phyloP scores from a whole-genome alignment of 2,888 invertebrate species.

The Heterodera filipjevi region DNA sequence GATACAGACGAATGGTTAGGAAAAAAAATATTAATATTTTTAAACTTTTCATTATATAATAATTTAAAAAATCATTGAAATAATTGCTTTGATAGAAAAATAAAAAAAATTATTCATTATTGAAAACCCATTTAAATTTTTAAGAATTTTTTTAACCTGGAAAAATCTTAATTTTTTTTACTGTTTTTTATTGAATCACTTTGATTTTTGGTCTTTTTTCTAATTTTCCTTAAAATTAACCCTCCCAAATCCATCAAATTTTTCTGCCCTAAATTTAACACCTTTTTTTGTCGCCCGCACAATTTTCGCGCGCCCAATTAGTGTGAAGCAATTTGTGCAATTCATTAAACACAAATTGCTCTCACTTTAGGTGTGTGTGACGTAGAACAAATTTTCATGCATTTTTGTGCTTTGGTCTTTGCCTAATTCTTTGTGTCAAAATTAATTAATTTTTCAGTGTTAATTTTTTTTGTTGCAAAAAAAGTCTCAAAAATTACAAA shows the following conservation, averaged over 20 bases:
- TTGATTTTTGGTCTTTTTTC: too few species aligned
- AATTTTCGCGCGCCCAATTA: neutral
- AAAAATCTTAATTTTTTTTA: too few species aligned
- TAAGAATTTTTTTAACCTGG: constrained; percentile 23
- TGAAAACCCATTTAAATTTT: neutral
- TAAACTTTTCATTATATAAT: constrained; percentile 4
- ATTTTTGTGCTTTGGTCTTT: constrained; percentile 1
- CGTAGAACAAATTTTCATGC: neutral
- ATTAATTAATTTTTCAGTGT: neutral
- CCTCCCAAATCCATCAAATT: neutral
- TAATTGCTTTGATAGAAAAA: too few species aligned
- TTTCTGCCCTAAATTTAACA: neutral
- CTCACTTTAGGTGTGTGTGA: neutral
- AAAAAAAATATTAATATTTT: neutral
- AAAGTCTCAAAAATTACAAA: neutral
- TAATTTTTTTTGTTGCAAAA: neutral
- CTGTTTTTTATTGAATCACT: neutral
- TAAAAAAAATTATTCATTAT: too few species aligned
- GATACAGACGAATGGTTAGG: constrained; percentile 59
- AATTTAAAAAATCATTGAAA: too few species aligned
- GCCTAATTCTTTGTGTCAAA: neutral
- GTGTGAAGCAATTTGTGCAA: neutral
- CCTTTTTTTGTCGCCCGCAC: neutral
- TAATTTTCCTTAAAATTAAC: neutral
- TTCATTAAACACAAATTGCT: neutral